Evolutionary conservation across 2,113 vertebrate genomes (phyloP), one percentile per base, ranked within the genome.

Genomic region (Oreochromis aureus): DNA sequence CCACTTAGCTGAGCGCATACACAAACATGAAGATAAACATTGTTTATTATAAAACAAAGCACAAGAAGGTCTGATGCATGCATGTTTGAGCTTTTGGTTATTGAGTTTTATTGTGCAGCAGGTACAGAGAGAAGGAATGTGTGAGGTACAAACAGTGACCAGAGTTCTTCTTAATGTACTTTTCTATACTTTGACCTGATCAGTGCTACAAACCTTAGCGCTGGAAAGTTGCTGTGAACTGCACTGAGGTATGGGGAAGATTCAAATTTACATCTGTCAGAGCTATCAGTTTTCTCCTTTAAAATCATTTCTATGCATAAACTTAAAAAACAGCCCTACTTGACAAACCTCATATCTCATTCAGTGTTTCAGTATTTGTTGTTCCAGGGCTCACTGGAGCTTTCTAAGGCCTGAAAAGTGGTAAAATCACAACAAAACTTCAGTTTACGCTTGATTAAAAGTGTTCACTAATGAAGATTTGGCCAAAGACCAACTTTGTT

Each of bases 1-100:
- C 98, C 96, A 3, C 98, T 99, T 34, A 98, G 96, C 98, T 99
- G 87, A 53, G 55, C 30, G 73, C 79, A 90, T 34, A 86, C 2
- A 46, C 53, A 82, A 55, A 86, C 27, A 80, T 34, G 73, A 5
- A 44, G 13, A 2, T 10, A 44, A 81, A 78, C 15, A 10, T 13
- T 24, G 15, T 44, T 18, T 27, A 41, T 24, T 24, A 39, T 36
- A 76, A 80, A 80, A 80, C 19, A 76, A 55, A 80, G 15, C 32
- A 11, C 13, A 80, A 36, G 7, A 6, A 19, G 1, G 48, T 11
- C 30, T 54, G 48, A 39, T 16, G 34, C 19, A 80, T 51, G 24
- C 71, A 76, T 76, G 41, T 48, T 76, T 76, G 24, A 48, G 41
- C 15, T 76, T 7, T 48, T 7, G 15, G 44, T 78, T 51, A 19